phyloP scores from a whole-genome alignment of 2,113 vertebrate species.

The Phylloscopus trochiloides region DNA sequence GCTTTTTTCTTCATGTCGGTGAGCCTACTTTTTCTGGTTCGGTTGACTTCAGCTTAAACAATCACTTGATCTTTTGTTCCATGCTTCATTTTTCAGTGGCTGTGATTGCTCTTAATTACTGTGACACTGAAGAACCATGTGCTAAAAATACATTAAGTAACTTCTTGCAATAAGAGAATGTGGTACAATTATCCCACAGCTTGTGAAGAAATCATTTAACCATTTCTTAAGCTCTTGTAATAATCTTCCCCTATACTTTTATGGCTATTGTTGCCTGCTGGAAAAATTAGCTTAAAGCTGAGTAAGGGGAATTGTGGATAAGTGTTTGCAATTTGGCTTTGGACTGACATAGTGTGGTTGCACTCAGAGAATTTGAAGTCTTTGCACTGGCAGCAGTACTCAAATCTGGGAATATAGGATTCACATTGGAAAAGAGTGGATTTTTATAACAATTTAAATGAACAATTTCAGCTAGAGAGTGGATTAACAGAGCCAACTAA shows the following conservation, averaged over 20 bases:
- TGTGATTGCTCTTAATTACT: neutral
- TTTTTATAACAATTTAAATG: slow-evolving; percentile 59
- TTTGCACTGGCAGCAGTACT: slow-evolving; percentile 51
- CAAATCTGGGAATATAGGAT: slow-evolving; percentile 50
- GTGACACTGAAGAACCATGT: neutral
- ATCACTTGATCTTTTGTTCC: slow-evolving; percentile 6
- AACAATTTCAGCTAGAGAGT: slow-evolving; percentile 64
- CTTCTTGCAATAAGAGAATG: neutral
- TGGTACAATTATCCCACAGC: neutral
- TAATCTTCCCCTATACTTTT: neutral
- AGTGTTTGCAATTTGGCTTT: slow-evolving; percentile 62
- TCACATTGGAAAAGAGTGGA: slow-evolving; percentile 27
- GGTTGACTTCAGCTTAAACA: slow-evolving; percentile 36
- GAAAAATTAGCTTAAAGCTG: slow-evolving; percentile 55
- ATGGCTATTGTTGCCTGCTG: slow-evolving; percentile 12
- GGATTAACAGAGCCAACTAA: slow-evolving; percentile 62
- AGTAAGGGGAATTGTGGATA: slow-evolving; percentile 55
- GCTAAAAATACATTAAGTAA: neutral
- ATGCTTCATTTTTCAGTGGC: neutral
- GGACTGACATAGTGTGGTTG: slow-evolving; percentile 40
- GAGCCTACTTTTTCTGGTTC: slow-evolving; percentile 5
- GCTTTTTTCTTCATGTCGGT: neutral
- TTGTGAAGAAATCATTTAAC: neutral
- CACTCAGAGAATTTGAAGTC: slow-evolving; percentile 56
- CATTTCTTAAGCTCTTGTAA: neutral